Evolutionary conservation across 2,113 vertebrate genomes (phyloP).

Genomic region (Redunca redunca): DNA sequence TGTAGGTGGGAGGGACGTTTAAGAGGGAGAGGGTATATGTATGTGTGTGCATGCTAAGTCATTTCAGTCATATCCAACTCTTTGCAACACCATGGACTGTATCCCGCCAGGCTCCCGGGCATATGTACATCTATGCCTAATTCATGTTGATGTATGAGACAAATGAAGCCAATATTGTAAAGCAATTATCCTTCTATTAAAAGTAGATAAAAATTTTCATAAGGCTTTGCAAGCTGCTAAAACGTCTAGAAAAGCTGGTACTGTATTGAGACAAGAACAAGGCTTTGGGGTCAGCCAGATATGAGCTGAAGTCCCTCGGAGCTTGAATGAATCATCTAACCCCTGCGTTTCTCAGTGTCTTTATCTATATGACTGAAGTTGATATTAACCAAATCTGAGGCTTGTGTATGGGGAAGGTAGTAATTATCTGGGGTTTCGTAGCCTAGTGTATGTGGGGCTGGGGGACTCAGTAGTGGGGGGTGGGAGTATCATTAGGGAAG

Average conservation of each 20-base stretch:
- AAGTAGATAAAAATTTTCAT: neutral
- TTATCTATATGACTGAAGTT: neutral
- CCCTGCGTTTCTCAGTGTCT: neutral
- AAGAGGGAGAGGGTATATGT: neutral
- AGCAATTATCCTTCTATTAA: neutral
- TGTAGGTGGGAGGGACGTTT: neutral
- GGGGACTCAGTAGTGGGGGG: neutral
- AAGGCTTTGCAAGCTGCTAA: neutral
- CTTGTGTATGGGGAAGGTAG: neutral
- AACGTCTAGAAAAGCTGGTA: neutral
- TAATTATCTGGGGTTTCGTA: fast-evolving
- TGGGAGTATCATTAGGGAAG: neutral
- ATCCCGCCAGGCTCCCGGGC: neutral
- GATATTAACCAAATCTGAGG: neutral
- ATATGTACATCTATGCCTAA: neutral
- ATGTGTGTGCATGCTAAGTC: neutral
- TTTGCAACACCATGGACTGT: neutral
- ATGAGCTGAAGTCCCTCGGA: neutral
- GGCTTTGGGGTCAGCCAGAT: neutral
- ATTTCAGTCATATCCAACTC: neutral
- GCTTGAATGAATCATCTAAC: neutral
- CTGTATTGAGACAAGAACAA: neutral
- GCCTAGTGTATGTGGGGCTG: neutral
- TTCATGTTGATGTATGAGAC: neutral
- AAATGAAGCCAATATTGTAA: neutral